Evolutionary conservation across 2,113 vertebrate species (phyloP), one percentile per base, ranked within the genome.

Genomic region (Oryzias woworae): DNA sequence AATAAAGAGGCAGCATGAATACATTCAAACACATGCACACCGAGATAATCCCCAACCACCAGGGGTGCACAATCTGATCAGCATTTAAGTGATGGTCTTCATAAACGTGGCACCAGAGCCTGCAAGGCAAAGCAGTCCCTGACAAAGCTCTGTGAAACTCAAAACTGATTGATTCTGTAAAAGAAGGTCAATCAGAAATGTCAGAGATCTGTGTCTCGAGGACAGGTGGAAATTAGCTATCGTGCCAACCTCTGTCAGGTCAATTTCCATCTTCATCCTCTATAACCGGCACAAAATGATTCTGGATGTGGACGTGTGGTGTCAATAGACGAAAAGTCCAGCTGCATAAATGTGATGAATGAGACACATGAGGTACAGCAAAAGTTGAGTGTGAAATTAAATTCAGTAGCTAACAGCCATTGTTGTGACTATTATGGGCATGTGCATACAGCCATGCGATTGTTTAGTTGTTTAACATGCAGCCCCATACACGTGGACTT

Each of bases 51-150:
- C 78, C 67, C 36, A 16, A 18, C 45, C 84, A 73, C 51, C 58
- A 69, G 63, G 57, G 36, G 61, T 74, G 73, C 69, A 65, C 56
- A 54, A 62, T 75, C 70, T 65, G 78, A 88, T 89, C 83, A 85
- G 68, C 26, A 72, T 83, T 81, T 85, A 87, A 84, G 81, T 71
- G 65, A 87, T 80, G 58, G 78, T 69, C 62, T 68, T 82, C 69
- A 85, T 83, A 86, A 80, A 73, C 42, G 69, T 23, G 43, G 48
- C 5, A 18, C 24, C 23, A 26, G 62, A 53, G 54, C 58, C 36
- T 44, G 66, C 36, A 48, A 67, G 42, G 62, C n/a, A 36, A 52
- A 59, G 42, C 16, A 26, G 26, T 44, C 28, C 17, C 59, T 50
- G 49, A 48, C 22, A 15, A n/a, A 45, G 24, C 28, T 14, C 28